Percentiles rank a stretch among this genome's conserved stretches.
Conservation (phyloP, 92 coral and sea anemone genomes). For the Porites cylindrica region DNA sequence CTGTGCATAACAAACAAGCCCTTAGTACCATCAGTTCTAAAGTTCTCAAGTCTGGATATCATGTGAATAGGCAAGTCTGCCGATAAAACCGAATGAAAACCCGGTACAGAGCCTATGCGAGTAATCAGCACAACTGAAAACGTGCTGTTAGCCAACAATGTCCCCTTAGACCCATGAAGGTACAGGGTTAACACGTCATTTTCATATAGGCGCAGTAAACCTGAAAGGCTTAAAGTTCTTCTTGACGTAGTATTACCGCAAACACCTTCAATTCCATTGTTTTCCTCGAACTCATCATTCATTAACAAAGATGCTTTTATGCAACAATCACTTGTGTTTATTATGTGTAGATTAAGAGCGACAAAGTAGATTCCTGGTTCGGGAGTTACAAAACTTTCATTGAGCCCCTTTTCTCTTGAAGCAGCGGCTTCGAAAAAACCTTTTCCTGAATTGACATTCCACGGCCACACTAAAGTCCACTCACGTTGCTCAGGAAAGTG, state of each 20-base stretch:
- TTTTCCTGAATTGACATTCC: not conserved
- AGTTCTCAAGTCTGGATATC: slow-evolving; percentile 17
- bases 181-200: slow-evolving; percentile 52
- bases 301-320: slow-evolving; percentile 48
- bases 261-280: slow-evolving; percentile 59
- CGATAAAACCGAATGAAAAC: slow-evolving; percentile 62
- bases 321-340: not conserved
- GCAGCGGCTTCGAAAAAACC: slow-evolving; percentile 19
- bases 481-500: slow-evolving; percentile 8
- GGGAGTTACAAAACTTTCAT: slow-evolving; percentile 38
- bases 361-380: slow-evolving; percentile 50
- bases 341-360: slow-evolving; percentile 32
- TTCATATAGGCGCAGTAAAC: slow-evolving; percentile 50
- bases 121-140: slow-evolving; percentile 57
- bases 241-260: not conserved
- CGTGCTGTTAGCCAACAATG: slow-evolving; percentile 58
- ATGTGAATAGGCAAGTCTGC: slow-evolving; percentile 19
- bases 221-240: slow-evolving; percentile 52
- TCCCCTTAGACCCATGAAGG: slow-evolving; percentile 31
- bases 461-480: slow-evolving; percentile 24
- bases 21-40: slow-evolving; percentile 44
- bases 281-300: slow-evolving; percentile 38
- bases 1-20: slow-evolving; percentile 36
- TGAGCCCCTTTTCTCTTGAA: slow-evolving; percentile 15
- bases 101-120: slow-evolving; percentile 57